These are phyloP conservation scores for Maylandia zebra DNA, from an alignment of 2,113 vertebrate genomes.

Conservation along the genomic window DNA sequence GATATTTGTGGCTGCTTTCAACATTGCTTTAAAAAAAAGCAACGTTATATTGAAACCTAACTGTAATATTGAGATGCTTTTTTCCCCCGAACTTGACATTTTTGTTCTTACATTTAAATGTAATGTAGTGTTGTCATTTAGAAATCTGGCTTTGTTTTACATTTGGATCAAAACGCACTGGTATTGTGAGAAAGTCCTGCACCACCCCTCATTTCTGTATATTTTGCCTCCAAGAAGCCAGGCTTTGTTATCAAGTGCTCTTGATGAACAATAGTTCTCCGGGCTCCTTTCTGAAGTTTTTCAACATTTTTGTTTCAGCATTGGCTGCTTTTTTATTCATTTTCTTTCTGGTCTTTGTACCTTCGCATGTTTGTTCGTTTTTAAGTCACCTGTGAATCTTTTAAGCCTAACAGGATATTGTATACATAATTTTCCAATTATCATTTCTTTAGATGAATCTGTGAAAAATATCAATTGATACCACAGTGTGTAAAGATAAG, in stretches of 20 bases:
- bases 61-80: neutral
- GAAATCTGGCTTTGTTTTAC: neutral
- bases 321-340: neutral
- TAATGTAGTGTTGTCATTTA: neutral
- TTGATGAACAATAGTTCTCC: neutral
- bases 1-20: neutral
- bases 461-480: neutral
- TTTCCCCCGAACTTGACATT: rapidly evolving
- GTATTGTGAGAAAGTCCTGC: neutral
- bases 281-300: neutral
- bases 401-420: neutral
- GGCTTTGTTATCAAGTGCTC: neutral
- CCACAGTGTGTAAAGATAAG: neutral
- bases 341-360: neutral
- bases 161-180: neutral
- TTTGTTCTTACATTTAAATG: neutral
- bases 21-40: neutral
- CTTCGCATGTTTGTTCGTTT: neutral
- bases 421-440: neutral
- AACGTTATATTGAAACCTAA: neutral
- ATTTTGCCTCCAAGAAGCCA: neutral
- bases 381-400: neutral
- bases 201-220: neutral
- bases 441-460: neutral
- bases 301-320: neutral